phyloP scores from a whole-genome alignment of 2,797 vertebrate species.

The Bryconaethiops microstoma region DNA sequence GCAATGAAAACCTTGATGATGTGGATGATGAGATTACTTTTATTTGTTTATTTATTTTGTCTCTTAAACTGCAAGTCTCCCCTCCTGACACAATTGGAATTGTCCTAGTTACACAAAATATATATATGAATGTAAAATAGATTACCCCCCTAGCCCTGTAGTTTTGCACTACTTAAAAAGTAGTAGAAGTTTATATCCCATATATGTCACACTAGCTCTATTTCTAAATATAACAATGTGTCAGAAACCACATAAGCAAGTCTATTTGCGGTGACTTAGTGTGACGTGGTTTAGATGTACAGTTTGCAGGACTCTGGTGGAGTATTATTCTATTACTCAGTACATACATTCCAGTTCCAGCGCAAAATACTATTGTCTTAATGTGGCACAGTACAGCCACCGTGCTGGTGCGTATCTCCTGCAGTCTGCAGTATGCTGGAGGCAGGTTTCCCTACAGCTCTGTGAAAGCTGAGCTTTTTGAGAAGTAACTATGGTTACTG shows the following conservation, averaged over 20 bases:
- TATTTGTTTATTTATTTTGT: too few species aligned
- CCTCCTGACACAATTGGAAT: too few species aligned
- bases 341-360: background rate
- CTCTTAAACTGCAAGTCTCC: too few species aligned
- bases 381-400: background rate
- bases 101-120: too few species aligned
- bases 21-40: too few species aligned
- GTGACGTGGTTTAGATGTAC: background rate
- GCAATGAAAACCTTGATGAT: too few species aligned
- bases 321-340: background rate
- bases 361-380: background rate
- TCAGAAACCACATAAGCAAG: background rate
- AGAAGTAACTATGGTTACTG: constrained; percentile 56
- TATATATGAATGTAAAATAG: too few species aligned
- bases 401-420: background rate
- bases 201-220: too few species aligned
- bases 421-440: constrained; percentile 33
- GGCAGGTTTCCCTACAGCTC: constrained; percentile 42
- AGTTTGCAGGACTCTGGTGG: background rate
- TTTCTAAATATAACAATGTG: too few species aligned
- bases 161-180: too few species aligned
- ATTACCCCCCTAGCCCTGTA: too few species aligned
- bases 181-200: too few species aligned
- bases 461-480: constrained; percentile 48
- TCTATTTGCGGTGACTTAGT: background rate